Percentiles rank a stretch among this genome's conserved stretches.
These are phyloP conservation scores for Drosophila santomea DNA, from an alignment of 1,140 invertebrate genomes.

Conservation along the genomic window DNA sequence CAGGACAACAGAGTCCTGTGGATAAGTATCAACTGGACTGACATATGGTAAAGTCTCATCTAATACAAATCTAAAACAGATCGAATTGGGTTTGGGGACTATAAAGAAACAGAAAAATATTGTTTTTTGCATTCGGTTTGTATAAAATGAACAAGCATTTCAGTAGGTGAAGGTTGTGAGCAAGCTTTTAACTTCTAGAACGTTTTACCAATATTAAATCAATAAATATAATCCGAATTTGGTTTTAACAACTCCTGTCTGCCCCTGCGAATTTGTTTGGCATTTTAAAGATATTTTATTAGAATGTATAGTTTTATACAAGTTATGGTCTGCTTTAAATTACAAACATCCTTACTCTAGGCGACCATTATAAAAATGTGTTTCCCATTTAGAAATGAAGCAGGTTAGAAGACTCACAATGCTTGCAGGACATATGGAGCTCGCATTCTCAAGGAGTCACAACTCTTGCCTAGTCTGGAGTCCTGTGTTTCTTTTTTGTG, in stretches of 20 bases:
- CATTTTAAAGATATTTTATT: too few species aligned
- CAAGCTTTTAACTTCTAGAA: background rate
- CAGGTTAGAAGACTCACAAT: background rate
- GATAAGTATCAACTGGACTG: background rate
- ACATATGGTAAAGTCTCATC: background rate
- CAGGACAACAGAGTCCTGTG: background rate
- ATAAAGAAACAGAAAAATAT: background rate
- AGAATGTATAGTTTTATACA: too few species aligned
- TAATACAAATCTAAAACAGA: too few species aligned
- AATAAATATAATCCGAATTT: too few species aligned
- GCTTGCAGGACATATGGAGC: background rate
- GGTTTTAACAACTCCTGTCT: too few species aligned
- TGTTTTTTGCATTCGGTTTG: background rate
- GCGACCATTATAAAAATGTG: background rate
- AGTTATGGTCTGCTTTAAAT: too few species aligned
- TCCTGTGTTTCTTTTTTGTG: background rate
- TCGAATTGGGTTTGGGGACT: background rate
- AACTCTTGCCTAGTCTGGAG: constrained; percentile 21
- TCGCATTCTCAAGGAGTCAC: constrained; percentile 15
- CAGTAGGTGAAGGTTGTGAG: background rate
- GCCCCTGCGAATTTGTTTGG: too few species aligned
- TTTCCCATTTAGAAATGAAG: background rate
- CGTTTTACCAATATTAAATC: too few species aligned
- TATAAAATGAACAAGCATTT: too few species aligned
- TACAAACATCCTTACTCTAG: background rate